Evolutionary conservation across 1,140 invertebrate genomes (phyloP).

Genomic region (Drosophila ananassae): DNA sequence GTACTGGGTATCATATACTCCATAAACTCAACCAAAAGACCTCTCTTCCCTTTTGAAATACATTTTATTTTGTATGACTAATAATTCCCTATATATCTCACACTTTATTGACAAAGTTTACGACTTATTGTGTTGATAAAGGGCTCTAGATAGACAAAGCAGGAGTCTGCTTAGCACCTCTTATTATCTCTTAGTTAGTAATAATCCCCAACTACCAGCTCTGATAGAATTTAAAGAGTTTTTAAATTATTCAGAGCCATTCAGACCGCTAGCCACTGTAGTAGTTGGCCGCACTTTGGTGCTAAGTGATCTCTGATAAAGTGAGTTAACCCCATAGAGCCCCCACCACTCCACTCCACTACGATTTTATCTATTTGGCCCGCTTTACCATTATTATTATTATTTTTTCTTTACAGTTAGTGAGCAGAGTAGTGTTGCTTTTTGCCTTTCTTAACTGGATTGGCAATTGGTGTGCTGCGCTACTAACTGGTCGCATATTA

Average conservation of each 20-base stretch:
- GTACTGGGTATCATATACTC: no score
- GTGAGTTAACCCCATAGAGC: constrained; percentile 15
- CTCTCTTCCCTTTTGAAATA: not conserved
- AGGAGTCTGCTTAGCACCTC: not conserved
- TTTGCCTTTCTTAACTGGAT: constrained; percentile 46
- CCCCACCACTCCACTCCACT: constrained; percentile 6
- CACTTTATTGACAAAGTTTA: not conserved
- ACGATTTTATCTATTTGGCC: constrained; percentile 14
- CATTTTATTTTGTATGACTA: not conserved
- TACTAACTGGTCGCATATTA: constrained; percentile 31
- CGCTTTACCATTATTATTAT: constrained; percentile 16
- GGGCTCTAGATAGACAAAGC: not conserved
- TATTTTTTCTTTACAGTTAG: constrained; percentile 22
- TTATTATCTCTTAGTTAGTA: not conserved
- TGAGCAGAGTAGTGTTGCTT: constrained; percentile 19
- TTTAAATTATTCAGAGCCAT: not conserved
- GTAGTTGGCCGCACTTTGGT: constrained; percentile 3
- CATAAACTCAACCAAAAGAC: no score
- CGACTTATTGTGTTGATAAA: not conserved
- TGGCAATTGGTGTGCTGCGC: constrained; percentile 20
- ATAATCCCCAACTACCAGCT: not conserved
- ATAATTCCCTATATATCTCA: not conserved
- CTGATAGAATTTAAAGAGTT: not conserved
- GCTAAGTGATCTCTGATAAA: constrained; percentile 12
- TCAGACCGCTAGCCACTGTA: not conserved